Percentiles rank a stretch among this genome's conserved stretches.
Evolutionary conservation across 2,888 invertebrate genomes (phyloP).

Genomic region (Odontothrips loti): DNA sequence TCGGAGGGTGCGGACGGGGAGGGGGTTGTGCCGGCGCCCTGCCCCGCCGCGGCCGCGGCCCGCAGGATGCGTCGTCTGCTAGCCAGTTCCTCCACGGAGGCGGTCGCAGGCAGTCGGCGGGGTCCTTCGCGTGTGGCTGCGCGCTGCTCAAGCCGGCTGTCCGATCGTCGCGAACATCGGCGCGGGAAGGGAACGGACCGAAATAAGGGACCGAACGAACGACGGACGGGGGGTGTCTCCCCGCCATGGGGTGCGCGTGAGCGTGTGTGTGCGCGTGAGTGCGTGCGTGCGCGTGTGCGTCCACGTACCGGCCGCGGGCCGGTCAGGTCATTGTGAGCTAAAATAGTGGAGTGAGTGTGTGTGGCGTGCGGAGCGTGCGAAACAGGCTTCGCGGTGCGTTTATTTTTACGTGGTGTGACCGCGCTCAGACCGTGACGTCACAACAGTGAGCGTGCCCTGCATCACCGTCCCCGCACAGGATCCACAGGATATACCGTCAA

Average conservation of each 20-base stretch:
- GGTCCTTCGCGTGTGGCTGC: not conserved
- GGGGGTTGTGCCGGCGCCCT: conserved; percentile 5
- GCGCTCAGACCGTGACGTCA: not conserved
- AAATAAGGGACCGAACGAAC: not conserved
- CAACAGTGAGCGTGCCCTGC: not conserved
- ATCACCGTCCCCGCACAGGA: too few relatives aligned
- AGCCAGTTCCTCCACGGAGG: conserved; percentile 12
- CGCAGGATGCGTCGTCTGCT: conserved; percentile 18
- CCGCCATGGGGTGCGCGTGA: not conserved
- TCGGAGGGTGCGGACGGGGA: not conserved
- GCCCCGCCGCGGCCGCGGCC: not conserved
- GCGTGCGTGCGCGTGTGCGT: not conserved
- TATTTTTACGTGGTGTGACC: conserved; percentile 11
- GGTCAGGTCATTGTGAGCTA: too few relatives aligned
- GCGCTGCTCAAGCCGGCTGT: not conserved
- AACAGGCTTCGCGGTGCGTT: not conserved
- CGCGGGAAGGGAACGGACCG: not conserved
- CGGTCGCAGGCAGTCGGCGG: not conserved
- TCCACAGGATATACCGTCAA: not conserved
- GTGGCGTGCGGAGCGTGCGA: too few relatives aligned
- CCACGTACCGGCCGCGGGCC: too few relatives aligned
- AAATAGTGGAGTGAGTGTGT: too few relatives aligned
- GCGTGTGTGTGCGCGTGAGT: not conserved
- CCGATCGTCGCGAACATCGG: not conserved
- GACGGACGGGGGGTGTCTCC: not conserved